A percentile compares a stretch with the other conserved stretches of the same genome.
phyloP scores from a whole-genome alignment of 2,797 vertebrate genomes.

The Argentina silus region DNA sequence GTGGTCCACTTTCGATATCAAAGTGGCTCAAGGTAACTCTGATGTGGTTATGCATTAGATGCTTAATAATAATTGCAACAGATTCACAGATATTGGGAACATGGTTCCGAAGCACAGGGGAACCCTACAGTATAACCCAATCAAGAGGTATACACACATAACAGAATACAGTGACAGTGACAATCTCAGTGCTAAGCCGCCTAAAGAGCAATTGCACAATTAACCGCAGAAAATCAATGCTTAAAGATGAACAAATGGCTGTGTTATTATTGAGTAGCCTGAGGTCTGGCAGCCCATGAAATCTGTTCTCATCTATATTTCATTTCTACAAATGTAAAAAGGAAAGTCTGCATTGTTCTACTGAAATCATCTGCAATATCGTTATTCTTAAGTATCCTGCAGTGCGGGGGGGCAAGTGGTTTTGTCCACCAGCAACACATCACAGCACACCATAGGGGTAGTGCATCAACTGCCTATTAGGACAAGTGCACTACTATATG shows the following conservation, averaged over 20 bases:
- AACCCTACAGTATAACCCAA: slow-evolving; percentile 11
- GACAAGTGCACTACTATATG: neutral
- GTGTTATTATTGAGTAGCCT: slow-evolving; percentile 12
- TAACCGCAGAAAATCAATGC: slow-evolving; percentile 6
- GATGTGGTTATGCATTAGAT: slow-evolving; percentile 28
- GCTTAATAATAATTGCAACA: slow-evolving; percentile 34
- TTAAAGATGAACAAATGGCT: neutral
- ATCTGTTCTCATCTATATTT: slow-evolving; percentile 31
- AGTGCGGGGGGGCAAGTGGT: neutral
- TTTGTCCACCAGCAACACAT: neutral
- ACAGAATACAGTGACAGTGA: neutral
- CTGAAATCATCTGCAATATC: slow-evolving; percentile 14
- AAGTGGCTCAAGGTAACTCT: slow-evolving; percentile 25
- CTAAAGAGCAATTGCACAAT: slow-evolving; percentile 13
- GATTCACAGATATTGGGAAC: slow-evolving; percentile 23
- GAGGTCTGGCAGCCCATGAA: slow-evolving; percentile 7
- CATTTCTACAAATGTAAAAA: slow-evolving; percentile 7
- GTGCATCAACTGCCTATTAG: neutral
- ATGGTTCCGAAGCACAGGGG: neutral
- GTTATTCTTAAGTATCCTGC: neutral
- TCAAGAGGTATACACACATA: neutral
- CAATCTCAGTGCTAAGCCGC: neutral
- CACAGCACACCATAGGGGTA: neutral
- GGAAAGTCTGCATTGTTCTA: slow-evolving; percentile 17
- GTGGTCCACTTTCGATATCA: slow-evolving; percentile 33